A percentile compares a stretch with the other conserved stretches of the same genome.
These are phyloP conservation scores for Heliocidaris erythrogramma DNA, from an alignment of 35 echinoderm and acorn worm species.

Conservation along the genomic window DNA sequence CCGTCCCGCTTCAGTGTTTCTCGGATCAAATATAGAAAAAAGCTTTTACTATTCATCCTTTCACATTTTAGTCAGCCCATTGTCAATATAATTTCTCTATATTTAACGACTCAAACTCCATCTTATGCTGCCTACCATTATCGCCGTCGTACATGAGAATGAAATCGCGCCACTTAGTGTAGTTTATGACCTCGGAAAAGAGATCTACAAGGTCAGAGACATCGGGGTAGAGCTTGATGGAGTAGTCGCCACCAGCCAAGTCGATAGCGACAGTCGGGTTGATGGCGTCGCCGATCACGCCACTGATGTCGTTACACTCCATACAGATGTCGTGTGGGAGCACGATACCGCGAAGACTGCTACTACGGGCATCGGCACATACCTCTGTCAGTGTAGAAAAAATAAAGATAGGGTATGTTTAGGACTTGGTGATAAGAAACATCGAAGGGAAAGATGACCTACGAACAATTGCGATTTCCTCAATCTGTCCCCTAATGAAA, in stretches of 20 bases:
- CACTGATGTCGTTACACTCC: slow-evolving; percentile 68
- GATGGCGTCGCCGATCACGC: slow-evolving; percentile 74
- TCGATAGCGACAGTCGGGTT: slow-evolving; percentile 69
- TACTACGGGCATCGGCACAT: slow-evolving; percentile 58
- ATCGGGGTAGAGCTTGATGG: slow-evolving; percentile 71
- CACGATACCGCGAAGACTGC: slow-evolving; percentile 59
- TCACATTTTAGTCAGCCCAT: background rate
- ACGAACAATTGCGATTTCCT: background rate
- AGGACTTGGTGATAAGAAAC: too few relatives aligned
- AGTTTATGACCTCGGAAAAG: slow-evolving; percentile 71
- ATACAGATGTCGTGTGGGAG: slow-evolving; percentile 81
- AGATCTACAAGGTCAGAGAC: slow-evolving; percentile 58
- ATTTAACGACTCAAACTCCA: background rate
- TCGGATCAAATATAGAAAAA: too few relatives aligned
- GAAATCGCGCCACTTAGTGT: slow-evolving; percentile 91
- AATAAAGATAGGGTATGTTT: background rate
- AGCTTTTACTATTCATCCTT: background rate
- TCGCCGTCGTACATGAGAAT: slow-evolving; percentile 77
- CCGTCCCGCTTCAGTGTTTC: too few relatives aligned
- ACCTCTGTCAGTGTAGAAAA: slow-evolving; percentile 50
- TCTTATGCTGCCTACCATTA: slow-evolving; percentile 58
- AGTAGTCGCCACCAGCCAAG: slow-evolving; percentile 45
- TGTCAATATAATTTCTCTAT: background rate
- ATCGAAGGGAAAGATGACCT: background rate
- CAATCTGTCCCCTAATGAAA: too few relatives aligned